phyloP scores from a whole-genome alignment of 2,888 invertebrate genomes.

The Platynereis dumerilii region DNA sequence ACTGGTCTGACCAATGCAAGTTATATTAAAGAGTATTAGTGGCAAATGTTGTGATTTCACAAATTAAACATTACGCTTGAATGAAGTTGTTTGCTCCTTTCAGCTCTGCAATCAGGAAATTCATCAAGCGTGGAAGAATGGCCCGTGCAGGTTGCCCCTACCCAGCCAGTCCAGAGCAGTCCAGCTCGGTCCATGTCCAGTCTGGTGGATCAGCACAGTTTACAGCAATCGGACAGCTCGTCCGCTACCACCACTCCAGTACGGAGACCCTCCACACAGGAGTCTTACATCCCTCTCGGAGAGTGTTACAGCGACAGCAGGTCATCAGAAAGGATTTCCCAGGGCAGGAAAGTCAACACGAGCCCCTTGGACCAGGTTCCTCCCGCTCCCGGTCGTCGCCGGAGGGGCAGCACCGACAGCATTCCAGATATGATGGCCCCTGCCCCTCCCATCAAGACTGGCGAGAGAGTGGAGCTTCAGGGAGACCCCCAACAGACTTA shows the following conservation, averaged over 20 bases:
- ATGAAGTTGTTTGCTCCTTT: too few relatives aligned
- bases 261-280: slow-evolving; percentile 1
- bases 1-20: too few relatives aligned
- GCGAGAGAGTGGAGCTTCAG: slow-evolving; percentile 2
- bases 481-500: neutral
- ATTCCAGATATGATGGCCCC: slow-evolving; percentile 55
- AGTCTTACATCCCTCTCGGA: slow-evolving; percentile 7
- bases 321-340: neutral
- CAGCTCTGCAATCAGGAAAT: too few relatives aligned
- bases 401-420: slow-evolving; percentile 48
- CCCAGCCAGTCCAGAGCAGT: too few relatives aligned
- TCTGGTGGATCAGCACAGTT: too few relatives aligned
- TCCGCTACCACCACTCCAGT: neutral
- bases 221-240: neutral
- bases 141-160: too few relatives aligned
- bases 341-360: neutral
- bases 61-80: too few relatives aligned
- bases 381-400: slow-evolving; percentile 16
- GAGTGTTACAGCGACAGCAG: slow-evolving; percentile 2
- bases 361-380: slow-evolving; percentile 4
- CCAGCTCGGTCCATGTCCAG: too few relatives aligned
- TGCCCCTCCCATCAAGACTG: slow-evolving; percentile 43
- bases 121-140: too few relatives aligned
- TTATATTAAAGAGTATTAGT: too few relatives aligned
- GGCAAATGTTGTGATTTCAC: too few relatives aligned